These are phyloP conservation scores for Cheilosia variabilis DNA, from an alignment of 2,888 invertebrate species.

Conservation along the genomic window DNA sequence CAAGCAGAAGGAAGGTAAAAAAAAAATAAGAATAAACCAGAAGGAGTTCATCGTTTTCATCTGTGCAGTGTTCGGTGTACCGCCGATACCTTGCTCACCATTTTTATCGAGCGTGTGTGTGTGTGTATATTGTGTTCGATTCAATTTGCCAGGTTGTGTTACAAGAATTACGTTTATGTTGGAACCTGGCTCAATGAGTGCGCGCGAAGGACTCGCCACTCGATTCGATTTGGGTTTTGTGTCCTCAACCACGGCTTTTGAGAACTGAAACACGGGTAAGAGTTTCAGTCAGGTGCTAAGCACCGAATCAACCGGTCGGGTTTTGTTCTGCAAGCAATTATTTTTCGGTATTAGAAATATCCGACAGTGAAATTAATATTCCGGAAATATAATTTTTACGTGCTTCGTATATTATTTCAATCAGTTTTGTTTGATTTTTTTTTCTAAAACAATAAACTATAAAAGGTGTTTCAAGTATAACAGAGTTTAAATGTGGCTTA, in stretches of 20 bases:
- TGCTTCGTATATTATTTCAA: background rate
- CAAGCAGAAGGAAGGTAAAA: conserved; percentile 37
- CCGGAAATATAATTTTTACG: conserved; percentile 4
- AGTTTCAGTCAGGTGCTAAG: conserved; percentile 84
- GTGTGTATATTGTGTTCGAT: conserved; percentile 29
- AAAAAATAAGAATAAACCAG: conserved; percentile 50
- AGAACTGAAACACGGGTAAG: conserved; percentile 81
- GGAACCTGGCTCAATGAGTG: conserved; percentile 57
- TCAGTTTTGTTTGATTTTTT: background rate
- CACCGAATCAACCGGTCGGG: conserved; percentile 84
- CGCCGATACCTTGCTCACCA: conserved; percentile 45
- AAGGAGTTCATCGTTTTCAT: conserved; percentile 59
- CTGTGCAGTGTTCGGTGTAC: conserved; percentile 5
- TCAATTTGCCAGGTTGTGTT: conserved; percentile 37
- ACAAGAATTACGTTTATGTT: conserved; percentile 48
- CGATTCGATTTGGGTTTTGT: conserved; percentile 76
- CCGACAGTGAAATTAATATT: background rate
- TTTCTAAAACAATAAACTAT: background rate
- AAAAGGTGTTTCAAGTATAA: background rate
- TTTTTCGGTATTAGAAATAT: background rate
- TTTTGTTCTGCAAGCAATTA: conserved; percentile 54
- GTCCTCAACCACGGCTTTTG: conserved; percentile 80
- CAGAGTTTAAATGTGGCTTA: background rate
- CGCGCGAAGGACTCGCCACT: conserved; percentile 72
- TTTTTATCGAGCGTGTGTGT: conserved; percentile 27